Evolutionary conservation across 2,797 vertebrate species (phyloP).

Genomic region (Cyprinodon diabolis): DNA sequence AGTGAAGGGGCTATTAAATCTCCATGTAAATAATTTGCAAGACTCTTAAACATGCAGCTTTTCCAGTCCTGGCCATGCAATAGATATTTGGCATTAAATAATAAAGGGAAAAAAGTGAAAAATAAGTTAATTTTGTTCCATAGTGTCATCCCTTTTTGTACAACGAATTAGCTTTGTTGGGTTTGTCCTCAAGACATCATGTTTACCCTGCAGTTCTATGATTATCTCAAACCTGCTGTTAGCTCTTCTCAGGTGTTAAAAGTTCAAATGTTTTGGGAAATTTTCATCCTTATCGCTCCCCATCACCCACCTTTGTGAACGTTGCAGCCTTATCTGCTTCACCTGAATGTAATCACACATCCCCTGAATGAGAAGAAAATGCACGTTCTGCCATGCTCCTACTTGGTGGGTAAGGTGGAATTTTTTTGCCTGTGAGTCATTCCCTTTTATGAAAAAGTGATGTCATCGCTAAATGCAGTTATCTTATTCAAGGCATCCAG

Average conservation of each 20-base stretch:
- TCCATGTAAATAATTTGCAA: no score
- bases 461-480: conserved; percentile 58
- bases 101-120: no score
- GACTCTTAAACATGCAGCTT: no score
- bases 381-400: conserved; percentile 29
- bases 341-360: conserved; percentile 12
- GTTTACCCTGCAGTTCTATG: conserved; percentile 68
- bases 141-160: no score
- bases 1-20: no score
- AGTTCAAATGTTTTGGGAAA: conserved; percentile 45
- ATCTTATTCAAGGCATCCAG: conserved; percentile 52
- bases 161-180: no score
- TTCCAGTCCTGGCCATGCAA: no score
- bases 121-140: no score
- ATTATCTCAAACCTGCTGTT: conserved; percentile 57
- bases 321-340: conserved; percentile 8
- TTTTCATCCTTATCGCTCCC: conserved; percentile 46
- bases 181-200: conserved; percentile 43
- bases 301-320: conserved; percentile 29
- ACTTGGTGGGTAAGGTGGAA: conserved; percentile 9
- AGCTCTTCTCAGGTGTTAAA: conserved; percentile 30
- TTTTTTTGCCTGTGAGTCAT: conserved; percentile 52
- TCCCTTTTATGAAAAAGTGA: conserved; percentile 51
- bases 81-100: no score
- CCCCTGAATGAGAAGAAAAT: conserved; percentile 13